phyloP scores from a whole-genome alignment of 2,113 vertebrate genomes.

The Perca flavescens region DNA sequence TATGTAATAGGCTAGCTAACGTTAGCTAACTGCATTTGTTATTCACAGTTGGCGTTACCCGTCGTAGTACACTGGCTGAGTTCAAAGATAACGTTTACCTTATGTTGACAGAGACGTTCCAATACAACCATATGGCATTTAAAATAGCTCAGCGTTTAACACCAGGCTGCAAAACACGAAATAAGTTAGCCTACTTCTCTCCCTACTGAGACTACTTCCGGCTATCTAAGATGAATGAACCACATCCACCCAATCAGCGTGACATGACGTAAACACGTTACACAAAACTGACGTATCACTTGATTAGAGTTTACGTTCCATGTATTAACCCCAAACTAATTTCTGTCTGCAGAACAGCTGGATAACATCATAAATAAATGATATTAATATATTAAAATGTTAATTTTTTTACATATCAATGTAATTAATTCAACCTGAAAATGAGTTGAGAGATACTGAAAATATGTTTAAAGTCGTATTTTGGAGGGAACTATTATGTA shows the following conservation, averaged over 20 bases:
- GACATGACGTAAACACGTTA: conserved; percentile 52
- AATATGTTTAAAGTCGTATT: background rate
- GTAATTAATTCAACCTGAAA: background rate
- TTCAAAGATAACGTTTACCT: conserved; percentile 42
- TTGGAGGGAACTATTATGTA: background rate
- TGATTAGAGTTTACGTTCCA: background rate
- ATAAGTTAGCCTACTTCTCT: conserved; percentile 20
- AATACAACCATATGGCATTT: background rate
- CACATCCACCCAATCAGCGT: conserved; percentile 43
- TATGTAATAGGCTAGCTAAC: background rate
- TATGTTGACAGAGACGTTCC: background rate
- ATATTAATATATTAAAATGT: background rate
- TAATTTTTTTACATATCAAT: background rate
- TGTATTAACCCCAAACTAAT: background rate
- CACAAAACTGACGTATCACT: conserved; percentile 6
- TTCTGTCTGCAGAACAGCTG: background rate
- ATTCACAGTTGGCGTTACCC: background rate
- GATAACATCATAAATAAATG: background rate
- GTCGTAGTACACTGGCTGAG: background rate
- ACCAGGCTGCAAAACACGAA: background rate
- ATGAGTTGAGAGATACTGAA: background rate
- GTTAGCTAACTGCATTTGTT: background rate
- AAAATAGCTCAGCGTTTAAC: background rate
- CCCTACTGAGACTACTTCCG: conserved; percentile 52
- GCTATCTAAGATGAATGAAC: conserved; percentile 8